Base-by-base conservation (phyloP, 2,797 vertebrate species). In the Intellagama lesueurii region DNA sequence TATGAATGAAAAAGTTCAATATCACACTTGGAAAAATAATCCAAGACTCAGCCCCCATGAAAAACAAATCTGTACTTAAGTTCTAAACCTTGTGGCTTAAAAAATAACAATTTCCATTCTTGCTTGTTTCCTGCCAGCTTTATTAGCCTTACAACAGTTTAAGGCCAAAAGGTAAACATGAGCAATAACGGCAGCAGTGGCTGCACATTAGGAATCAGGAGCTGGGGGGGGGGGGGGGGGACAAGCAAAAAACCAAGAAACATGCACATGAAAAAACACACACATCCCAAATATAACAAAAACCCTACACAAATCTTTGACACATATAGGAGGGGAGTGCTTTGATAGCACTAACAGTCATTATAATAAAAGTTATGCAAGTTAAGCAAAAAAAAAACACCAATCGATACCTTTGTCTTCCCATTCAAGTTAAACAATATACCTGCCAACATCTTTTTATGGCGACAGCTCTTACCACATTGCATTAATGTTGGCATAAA, bases 351-450 rank as follows among this genome's bases (percentile, higher is more conserved):
- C 17, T 14, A 56, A 91, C 26, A 12, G 0, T 69, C 35, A 86
- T 75, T 16, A 19, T 3, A 78, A 85, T 69, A 56, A 92, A 92
- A 83, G 22, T 82, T 5, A 60, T 66, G 70, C 56, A 64, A 60
- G 24, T 35, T 40, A 75, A 75, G 72, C 49, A 17, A 32, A 35
- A 82, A 22, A 28, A 16, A 73, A 1, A 56, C 52, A 56, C 19
- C 19, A 86, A 83, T 7, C 7, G 47, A 52, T 49, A 64, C 64
- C 69, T 60, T 30, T 87, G 68, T 91, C 64, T 80, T 88, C 76
- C 49, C 76, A 17, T 75, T 82, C 73, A 86, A 90, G 44, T 4
- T 49, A 80, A 52, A 84, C 85, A 84, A 83, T 77, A 78, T 72
- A 78, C 68, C 73, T 89, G 68, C 52, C 80, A 88, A 52, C 49